phyloP scores from a whole-genome alignment of 2,888 invertebrate genomes.

The Drosophila cognata region DNA sequence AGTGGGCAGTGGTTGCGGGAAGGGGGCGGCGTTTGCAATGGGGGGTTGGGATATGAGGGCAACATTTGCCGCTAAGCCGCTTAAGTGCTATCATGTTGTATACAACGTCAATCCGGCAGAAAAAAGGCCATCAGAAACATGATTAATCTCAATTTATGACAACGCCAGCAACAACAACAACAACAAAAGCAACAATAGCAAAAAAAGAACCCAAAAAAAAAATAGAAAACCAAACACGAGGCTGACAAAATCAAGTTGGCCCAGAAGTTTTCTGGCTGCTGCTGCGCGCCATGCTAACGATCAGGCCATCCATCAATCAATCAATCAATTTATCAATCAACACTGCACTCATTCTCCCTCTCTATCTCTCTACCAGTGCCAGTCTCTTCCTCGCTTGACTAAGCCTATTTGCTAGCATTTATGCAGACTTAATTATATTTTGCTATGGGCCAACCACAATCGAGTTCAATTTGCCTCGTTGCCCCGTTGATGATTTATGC shows the following conservation, averaged over 20 bases:
- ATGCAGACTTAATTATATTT: slow-evolving; percentile 35
- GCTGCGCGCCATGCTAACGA: slow-evolving; percentile 56
- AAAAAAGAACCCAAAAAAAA: slow-evolving; percentile 10
- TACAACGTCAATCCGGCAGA: slow-evolving; percentile 51
- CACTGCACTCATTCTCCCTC: slow-evolving; percentile 9
- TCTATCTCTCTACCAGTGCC: slow-evolving; percentile 4
- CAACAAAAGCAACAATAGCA: slow-evolving; percentile 11
- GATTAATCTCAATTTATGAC: slow-evolving; percentile 81
- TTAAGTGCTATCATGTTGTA: slow-evolving; percentile 74
- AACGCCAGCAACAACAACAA: slow-evolving; percentile 44
- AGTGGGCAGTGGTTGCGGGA: not conserved
- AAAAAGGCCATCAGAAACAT: slow-evolving; percentile 64
- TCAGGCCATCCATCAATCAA: slow-evolving; percentile 57
- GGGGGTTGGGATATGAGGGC: slow-evolving; percentile 20
- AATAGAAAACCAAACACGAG: not conserved
- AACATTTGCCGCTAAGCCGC: slow-evolving; percentile 64
- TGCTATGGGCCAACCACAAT: not conserved
- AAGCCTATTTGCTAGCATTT: slow-evolving; percentile 48
- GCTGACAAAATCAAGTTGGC: slow-evolving; percentile 36
- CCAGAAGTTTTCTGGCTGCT: slow-evolving; percentile 18
- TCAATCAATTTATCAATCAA: slow-evolving; percentile 68
- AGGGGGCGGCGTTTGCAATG: too few species aligned
- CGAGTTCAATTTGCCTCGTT: not conserved
- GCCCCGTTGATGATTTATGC: slow-evolving; percentile 70
- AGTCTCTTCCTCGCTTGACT: slow-evolving; percentile 32